Evolutionary conservation across 1,140 invertebrate genomes (phyloP), one percentile per base, ranked within the genome.

Genomic region (Caenorhabditis remanei): DNA sequence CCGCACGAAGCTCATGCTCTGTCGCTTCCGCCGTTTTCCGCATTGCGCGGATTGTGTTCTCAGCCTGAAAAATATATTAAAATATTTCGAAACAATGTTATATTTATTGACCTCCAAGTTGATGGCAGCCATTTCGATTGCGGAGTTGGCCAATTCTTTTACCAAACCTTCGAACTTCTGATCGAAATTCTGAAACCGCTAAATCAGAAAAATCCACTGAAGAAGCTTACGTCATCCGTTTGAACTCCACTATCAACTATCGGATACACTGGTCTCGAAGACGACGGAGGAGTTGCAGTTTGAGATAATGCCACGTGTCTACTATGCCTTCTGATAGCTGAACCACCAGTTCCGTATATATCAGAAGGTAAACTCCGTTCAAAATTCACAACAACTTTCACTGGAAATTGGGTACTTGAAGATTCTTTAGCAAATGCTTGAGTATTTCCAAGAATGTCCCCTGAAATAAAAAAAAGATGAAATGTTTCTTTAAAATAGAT

Each of bases 241-340:
- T 85, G 85, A 56, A 85, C 85, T 55, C 46, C 85, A 53, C 63
- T 75, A 40, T 85, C 67, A 1, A 85, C 58, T n/a, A 75, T 85
- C 16, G 85, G 85, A 79, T 85, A 85, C 6, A 71, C 65, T 58
- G 63, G 24, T 56, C 85, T 50, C 13, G 53, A 50, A 53, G 85
- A 85, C 6, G 63, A 79, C n/a, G 85, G 85, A 71, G 85, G 85
- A 13, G 85, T 85, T 8, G 53, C 71, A 32, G 71, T 50, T 41
- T 79, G 71, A 53, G 71, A 79, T 41, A 24, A 19, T 50, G 11
- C 46, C 46, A n/a, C 71, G 14, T 79, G n/a, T 8, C 46, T 40
- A 79, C 71, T 79, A n/a, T 50, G 71, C 9, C 71, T 79, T 79
- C 71, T 14, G 8, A 43, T 71, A 13, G 71, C n/a, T 11, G 46